Percentiles rank a stretch among this genome's conserved stretches.
phyloP scores from a whole-genome alignment of 2,797 vertebrate species.

The Pangasius djambal region DNA sequence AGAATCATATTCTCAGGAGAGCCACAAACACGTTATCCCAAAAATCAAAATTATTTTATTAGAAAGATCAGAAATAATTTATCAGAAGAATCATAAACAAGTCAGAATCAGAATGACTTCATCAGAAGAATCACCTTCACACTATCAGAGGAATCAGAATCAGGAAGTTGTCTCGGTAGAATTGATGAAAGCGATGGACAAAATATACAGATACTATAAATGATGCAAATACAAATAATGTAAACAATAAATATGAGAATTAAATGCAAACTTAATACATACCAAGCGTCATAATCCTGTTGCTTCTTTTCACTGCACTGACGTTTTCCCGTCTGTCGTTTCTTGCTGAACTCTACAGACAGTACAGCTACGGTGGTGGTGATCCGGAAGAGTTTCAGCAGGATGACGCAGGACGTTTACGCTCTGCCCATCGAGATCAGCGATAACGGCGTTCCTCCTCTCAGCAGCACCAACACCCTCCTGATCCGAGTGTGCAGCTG shows the following conservation, averaged over 20 bases:
- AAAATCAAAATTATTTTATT: not conserved
- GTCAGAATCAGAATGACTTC: not conserved
- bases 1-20: not conserved
- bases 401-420: conserved; percentile 88
- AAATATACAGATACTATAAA: not conserved
- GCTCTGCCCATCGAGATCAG: conserved; percentile 91
- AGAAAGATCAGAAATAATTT: not conserved
- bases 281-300: not conserved
- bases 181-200: not conserved
- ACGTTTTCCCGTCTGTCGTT: not conserved
- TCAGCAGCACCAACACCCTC: conserved; percentile 94
- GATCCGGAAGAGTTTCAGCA: conserved; percentile 87
- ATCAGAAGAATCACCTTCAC: not conserved
- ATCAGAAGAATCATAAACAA: not conserved
- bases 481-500: conserved; percentile 92
- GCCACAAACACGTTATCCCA: not conserved
- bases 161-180: not conserved
- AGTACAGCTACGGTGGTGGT: conserved; percentile 88
- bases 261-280: not conserved
- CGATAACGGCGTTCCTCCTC: conserved; percentile 84
- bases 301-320: not conserved
- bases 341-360: conserved; percentile 72
- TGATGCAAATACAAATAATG: not conserved
- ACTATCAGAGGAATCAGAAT: not conserved
- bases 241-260: not conserved